These are phyloP conservation scores for Drosophila bipectinata DNA, from an alignment of 1,140 invertebrate species.

Conservation along the genomic window DNA sequence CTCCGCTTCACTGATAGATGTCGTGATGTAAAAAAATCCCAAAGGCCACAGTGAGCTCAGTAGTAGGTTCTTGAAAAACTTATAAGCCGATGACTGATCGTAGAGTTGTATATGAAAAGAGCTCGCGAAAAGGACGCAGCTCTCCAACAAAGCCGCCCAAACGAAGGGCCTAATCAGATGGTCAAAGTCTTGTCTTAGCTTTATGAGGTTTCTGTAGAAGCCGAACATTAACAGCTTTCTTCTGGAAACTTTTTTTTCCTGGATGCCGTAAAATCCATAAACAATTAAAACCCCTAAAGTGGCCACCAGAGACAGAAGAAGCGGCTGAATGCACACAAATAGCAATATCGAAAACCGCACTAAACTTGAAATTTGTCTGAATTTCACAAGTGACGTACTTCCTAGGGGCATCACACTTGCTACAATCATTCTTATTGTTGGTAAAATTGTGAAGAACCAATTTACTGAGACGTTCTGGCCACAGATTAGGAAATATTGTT, in stretches of 20 bases:
- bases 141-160: constrained; percentile 10
- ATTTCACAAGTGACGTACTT: neutral
- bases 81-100: constrained; percentile 1
- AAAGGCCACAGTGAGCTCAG: constrained; percentile 6
- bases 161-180: constrained; percentile 43
- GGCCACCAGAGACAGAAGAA: constrained; percentile 10
- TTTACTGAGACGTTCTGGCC: constrained; percentile 30
- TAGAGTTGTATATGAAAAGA: constrained; percentile 38
- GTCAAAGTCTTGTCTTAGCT: constrained; percentile 36
- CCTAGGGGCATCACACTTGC: neutral
- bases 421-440: neutral
- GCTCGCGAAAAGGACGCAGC: neutral
- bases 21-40: constrained; percentile 21
- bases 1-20: constrained; percentile 11
- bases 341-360: neutral
- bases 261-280: constrained; percentile 23
- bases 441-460: constrained; percentile 30
- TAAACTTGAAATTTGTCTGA: neutral
- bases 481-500: neutral
- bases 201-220: constrained; percentile 40
- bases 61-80: neutral
- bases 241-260: neutral
- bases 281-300: constrained; percentile 46
- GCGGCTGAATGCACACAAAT: constrained; percentile 40
- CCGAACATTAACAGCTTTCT: neutral